Conservation (phyloP, 2,797 vertebrate genomes). For the Sciurus vulgaris region DNA sequence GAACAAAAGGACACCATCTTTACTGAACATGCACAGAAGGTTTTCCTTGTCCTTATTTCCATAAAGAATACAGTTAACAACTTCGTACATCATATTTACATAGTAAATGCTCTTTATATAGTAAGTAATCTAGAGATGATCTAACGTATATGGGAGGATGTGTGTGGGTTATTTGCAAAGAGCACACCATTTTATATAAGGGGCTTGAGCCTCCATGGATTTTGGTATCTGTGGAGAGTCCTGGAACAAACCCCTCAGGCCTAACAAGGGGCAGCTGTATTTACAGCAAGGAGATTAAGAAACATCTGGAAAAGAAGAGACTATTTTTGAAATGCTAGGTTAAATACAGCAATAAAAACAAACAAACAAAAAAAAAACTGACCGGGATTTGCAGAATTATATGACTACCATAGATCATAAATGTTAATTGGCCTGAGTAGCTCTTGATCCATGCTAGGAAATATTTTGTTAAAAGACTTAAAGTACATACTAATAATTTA, state of each 20-base stretch:
- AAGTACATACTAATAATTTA: conserved; percentile 62
- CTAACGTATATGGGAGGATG: background rate
- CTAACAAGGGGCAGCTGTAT: background rate
- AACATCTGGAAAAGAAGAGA: background rate
- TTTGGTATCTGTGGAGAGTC: too few species aligned
- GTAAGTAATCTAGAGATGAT: background rate
- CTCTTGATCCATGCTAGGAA: conserved; percentile 19
- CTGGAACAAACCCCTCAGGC: background rate
- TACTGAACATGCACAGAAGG: background rate
- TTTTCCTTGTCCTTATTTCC: background rate
- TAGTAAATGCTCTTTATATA: too few species aligned
- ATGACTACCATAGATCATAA: background rate
- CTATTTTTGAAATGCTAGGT: background rate
- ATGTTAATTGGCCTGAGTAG: background rate
- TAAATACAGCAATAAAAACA: background rate
- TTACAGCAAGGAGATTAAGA: background rate
- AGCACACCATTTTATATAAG: background rate
- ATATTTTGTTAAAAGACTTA: conserved; percentile 15
- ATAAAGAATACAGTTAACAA: background rate
- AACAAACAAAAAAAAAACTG: background rate
- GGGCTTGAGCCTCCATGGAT: too few species aligned
- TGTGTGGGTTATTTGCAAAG: background rate
- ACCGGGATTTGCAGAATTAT: background rate
- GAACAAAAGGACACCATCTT: background rate
- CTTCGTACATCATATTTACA: background rate